phyloP scores from a whole-genome alignment of 2,113 vertebrate species.

The Passer domesticus region DNA sequence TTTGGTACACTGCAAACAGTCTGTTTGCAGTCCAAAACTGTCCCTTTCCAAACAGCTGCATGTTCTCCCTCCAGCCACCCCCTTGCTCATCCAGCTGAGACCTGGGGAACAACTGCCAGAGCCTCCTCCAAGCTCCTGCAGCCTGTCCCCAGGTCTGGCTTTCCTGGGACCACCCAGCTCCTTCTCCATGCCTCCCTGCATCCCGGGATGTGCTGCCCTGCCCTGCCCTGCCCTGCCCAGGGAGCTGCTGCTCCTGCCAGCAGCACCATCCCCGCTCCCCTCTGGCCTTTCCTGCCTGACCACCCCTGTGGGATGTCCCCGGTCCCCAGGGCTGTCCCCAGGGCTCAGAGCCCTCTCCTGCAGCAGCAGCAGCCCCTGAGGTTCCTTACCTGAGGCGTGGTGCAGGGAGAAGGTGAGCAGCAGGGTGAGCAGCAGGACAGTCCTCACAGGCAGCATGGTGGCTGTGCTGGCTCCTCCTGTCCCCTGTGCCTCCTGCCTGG shows the following conservation, averaged over 20 bases:
- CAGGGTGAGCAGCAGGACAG: background rate
- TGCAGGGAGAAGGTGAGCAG: conserved; percentile 1
- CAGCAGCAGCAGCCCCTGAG: background rate
- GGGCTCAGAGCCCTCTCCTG: background rate
- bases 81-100: background rate
- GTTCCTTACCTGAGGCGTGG: background rate
- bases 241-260: background rate
- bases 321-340: too few relatives aligned
- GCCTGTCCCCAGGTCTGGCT: background rate
- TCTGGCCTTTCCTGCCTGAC: background rate
- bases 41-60: background rate
- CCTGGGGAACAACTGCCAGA: background rate
- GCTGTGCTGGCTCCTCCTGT: background rate
- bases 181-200: background rate
- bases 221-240: background rate
- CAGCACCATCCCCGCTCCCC: accelerated
- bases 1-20: background rate
- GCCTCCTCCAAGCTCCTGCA: background rate
- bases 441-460: background rate
- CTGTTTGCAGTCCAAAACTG: too few relatives aligned
- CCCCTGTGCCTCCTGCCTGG: accelerated
- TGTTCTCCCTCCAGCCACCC: background rate
- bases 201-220: accelerated
- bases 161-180: background rate
- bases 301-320: background rate